Evolutionary conservation across 2,888 invertebrate species (phyloP).

Genomic region (Drosophila melanocephala): DNA sequence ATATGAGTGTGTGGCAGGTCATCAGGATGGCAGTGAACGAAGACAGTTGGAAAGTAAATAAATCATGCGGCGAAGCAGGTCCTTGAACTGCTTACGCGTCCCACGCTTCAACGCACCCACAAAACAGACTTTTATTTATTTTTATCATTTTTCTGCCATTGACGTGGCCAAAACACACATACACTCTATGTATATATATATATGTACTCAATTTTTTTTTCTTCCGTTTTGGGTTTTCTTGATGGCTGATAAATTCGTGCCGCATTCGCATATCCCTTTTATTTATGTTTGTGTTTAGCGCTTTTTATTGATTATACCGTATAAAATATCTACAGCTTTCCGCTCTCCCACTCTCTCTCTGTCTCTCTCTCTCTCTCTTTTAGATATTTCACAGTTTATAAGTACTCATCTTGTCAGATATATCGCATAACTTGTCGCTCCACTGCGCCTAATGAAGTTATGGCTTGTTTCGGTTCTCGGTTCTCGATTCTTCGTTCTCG

Average conservation of each 20-base stretch:
- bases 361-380: not conserved
- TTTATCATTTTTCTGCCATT: conserved; percentile 67
- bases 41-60: conserved; percentile 73
- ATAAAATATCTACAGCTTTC: conserved; percentile 42
- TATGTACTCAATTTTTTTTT: conserved; percentile 13
- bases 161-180: conserved; percentile 34
- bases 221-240: conserved; percentile 43
- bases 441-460: conserved; percentile 72
- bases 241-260: conserved; percentile 71
- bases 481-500: conserved; percentile 22
- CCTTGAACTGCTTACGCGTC: conserved; percentile 75
- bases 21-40: conserved; percentile 57
- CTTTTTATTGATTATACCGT: conserved; percentile 74
- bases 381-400: conserved; percentile 61
- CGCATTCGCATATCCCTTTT: conserved; percentile 61
- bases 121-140: conserved; percentile 60
- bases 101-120: conserved; percentile 62
- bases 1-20: conserved; percentile 35
- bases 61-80: conserved; percentile 69
- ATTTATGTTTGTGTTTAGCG: conserved; percentile 71
- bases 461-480: conserved; percentile 43
- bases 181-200: conserved; percentile 14
- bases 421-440: conserved; percentile 64
- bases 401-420: conserved; percentile 65
- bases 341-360: not conserved